Evolutionary conservation across 2,113 vertebrate genomes (phyloP).

Genomic region (Zingel zingel): DNA sequence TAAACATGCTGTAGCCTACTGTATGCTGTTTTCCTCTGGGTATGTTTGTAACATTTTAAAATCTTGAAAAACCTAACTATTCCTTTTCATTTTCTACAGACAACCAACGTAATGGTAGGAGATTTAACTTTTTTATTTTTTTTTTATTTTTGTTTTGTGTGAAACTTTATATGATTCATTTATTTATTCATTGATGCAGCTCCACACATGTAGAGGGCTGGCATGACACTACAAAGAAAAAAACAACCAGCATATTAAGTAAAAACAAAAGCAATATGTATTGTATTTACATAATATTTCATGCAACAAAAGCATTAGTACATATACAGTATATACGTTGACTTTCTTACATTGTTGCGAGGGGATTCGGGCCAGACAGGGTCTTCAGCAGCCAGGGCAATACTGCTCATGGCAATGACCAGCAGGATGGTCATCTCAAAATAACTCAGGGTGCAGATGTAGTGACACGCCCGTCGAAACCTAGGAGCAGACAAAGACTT

Average conservation of each 20-base stretch:
- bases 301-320: neutral
- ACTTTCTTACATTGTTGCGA: constrained; percentile 89
- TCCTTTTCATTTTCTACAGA: no score
- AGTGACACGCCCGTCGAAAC: constrained; percentile 92
- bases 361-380: constrained; percentile 92
- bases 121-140: neutral
- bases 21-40: neutral
- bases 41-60: neutral
- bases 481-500: constrained; percentile 72
- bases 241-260: neutral
- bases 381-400: constrained; percentile 93
- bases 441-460: constrained; percentile 91
- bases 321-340: neutral
- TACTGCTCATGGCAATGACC: constrained; percentile 96
- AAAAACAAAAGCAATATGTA: neutral
- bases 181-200: neutral
- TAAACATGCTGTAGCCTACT: neutral
- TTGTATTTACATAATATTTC: neutral
- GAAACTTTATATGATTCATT: neutral
- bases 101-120: no score
- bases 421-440: constrained; percentile 94
- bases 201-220: neutral
- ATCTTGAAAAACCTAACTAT: neutral
- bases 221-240: neutral
- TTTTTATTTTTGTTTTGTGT: neutral